phyloP scores from a whole-genome alignment of 2,888 invertebrate species.

The Bombylius discolor region DNA sequence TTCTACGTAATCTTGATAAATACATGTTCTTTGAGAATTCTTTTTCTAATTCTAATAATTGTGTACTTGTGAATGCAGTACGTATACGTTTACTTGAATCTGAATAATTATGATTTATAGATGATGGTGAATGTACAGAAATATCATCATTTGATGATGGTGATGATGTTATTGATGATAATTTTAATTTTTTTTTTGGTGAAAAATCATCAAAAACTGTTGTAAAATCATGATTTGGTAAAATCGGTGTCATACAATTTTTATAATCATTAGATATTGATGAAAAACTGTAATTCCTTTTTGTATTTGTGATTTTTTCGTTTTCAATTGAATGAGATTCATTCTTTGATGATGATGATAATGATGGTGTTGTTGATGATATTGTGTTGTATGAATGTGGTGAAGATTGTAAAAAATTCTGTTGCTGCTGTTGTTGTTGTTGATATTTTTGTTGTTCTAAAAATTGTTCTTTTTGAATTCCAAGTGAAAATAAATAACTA shows the following conservation, averaged over 20 bases:
- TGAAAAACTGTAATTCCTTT: neutral
- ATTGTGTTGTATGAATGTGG: conserved; percentile 15
- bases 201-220: conserved; percentile 23
- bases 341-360: neutral
- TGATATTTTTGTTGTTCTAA: conserved; percentile 21
- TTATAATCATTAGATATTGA: conserved; percentile 19
- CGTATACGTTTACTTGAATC: conserved; percentile 76
- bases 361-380: neutral
- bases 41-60: conserved; percentile 72
- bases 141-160: conserved; percentile 10
- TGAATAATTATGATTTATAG: conserved; percentile 36
- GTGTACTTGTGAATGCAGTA: conserved; percentile 86
- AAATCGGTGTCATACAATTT: conserved; percentile 31
- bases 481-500: conserved; percentile 50
- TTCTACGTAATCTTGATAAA: conserved; percentile 71
- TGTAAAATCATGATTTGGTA: conserved; percentile 20
- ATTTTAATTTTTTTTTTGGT: conserved; percentile 26
- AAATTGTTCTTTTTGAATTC: conserved; percentile 45
- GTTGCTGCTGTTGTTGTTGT: conserved; percentile 17
- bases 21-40: conserved; percentile 88
- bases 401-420: conserved; percentile 10
- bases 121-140: conserved; percentile 24
- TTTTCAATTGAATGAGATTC: neutral
- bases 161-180: conserved; percentile 25
- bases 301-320: too few relatives aligned